phyloP scores from a whole-genome alignment of 1,140 invertebrate genomes.

The Lasioglossum albipes region DNA sequence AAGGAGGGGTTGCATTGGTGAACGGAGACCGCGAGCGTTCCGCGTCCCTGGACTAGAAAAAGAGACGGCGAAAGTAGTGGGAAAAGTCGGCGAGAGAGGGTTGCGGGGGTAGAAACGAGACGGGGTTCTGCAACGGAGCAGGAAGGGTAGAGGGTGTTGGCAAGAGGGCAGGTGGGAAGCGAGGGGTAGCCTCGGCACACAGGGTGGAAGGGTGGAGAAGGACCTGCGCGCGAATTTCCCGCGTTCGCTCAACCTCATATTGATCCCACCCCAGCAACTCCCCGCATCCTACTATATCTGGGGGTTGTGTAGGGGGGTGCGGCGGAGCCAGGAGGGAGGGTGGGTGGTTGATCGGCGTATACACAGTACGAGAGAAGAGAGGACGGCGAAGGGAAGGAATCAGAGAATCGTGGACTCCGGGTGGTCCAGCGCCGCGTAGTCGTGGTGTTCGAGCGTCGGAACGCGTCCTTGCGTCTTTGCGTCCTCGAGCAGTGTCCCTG shows the following conservation, averaged over 20 bases:
- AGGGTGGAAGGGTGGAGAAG: slow-evolving; percentile 65
- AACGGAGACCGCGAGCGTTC: slow-evolving; percentile 30
- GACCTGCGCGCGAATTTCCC: slow-evolving; percentile 80
- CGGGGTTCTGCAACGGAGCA: not conserved
- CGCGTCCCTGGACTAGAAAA: no score
- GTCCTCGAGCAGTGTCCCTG: not conserved
- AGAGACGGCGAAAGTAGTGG: not conserved
- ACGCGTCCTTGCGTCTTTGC: slow-evolving; percentile 1
- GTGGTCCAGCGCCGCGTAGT: slow-evolving; percentile 67
- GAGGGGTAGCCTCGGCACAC: slow-evolving; percentile 34
- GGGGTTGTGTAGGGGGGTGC: slow-evolving; percentile 16
- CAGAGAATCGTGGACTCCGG: slow-evolving; percentile 74
- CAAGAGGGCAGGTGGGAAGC: slow-evolving; percentile 21
- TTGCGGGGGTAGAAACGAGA: not conserved
- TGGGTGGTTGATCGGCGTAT: slow-evolving; percentile 60
- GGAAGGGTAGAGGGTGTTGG: slow-evolving; percentile 20
- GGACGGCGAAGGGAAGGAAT: slow-evolving; percentile 69
- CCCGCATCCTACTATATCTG: slow-evolving; percentile 50
- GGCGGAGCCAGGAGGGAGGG: not conserved
- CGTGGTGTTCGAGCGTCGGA: slow-evolving; percentile 26
- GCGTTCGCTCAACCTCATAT: slow-evolving; percentile 80
- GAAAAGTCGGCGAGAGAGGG: not conserved
- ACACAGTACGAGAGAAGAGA: slow-evolving; percentile 46
- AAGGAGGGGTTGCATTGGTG: not conserved
- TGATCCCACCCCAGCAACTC: slow-evolving; percentile 77